Evolutionary conservation across 2,797 vertebrate species (phyloP).

Genomic region (Austrolebias charrua): DNA sequence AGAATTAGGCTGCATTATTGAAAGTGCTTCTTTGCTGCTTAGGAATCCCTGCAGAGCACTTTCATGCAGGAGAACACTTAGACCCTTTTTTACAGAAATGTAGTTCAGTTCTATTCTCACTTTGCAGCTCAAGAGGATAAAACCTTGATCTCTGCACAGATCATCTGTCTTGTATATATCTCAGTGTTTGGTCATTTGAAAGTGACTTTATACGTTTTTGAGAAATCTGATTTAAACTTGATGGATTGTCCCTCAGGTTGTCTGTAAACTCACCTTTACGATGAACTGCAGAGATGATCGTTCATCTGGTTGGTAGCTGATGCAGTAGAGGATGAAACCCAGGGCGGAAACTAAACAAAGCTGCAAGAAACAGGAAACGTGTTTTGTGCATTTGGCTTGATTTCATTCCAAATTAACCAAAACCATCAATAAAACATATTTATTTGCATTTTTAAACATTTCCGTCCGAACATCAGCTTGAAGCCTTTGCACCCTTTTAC

Average conservation of each 20-base stretch:
- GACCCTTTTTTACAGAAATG: slow-evolving; percentile 8
- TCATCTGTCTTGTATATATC: neutral
- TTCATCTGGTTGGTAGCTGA: slow-evolving; percentile 90
- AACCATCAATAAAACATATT: slow-evolving; percentile 5
- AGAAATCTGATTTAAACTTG: neutral
- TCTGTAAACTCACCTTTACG: slow-evolving; percentile 83
- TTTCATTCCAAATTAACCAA: neutral
- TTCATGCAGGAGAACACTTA: slow-evolving; percentile 29
- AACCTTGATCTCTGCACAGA: slow-evolving; percentile 20
- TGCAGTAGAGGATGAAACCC: slow-evolving; percentile 89
- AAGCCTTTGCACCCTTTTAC: neutral
- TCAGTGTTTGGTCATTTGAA: neutral
- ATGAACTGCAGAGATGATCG: slow-evolving; percentile 87
- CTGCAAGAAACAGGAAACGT: slow-evolving; percentile 69
- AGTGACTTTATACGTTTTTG: no score
- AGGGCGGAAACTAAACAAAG: slow-evolving; percentile 88
- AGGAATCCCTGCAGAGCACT: slow-evolving; percentile 39
- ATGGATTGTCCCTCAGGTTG: neutral
- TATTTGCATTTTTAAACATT: neutral
- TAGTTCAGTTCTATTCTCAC: slow-evolving; percentile 19
- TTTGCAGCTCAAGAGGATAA: slow-evolving; percentile 3
- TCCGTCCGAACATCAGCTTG: neutral
- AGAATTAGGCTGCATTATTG: slow-evolving; percentile 46
- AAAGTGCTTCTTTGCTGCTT: slow-evolving; percentile 30
- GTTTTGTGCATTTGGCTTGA: slow-evolving; percentile 6